phyloP scores from a whole-genome alignment of 2,113 vertebrate species.

The Mormoops blainvillei region DNA sequence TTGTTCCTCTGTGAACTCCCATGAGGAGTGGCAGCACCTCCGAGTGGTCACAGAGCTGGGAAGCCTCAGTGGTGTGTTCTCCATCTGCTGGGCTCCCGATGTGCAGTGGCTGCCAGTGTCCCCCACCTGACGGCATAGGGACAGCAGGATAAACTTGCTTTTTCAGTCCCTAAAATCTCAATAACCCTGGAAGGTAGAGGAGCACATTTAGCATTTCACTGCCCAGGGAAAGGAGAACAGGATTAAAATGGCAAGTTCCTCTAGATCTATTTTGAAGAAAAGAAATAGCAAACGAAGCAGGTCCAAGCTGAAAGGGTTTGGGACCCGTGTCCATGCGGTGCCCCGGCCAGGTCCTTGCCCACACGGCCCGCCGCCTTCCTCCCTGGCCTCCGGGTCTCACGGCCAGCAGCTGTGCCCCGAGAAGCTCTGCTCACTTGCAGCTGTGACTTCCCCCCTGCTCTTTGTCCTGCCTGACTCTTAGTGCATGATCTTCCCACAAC shows the following conservation, averaged over 20 bases:
- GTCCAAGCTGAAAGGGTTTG: background rate
- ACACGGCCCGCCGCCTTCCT: rapidly evolving
- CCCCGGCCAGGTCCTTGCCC: background rate
- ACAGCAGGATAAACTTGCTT: background rate
- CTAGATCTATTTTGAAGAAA: background rate
- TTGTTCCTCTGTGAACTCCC: background rate
- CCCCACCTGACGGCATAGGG: background rate
- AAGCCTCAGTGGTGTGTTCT: background rate
- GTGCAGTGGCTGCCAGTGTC: background rate
- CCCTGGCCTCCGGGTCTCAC: rapidly evolving
- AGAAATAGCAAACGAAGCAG: background rate
- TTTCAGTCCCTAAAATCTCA: background rate
- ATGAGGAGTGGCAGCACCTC: rapidly evolving
- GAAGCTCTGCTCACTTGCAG: no score
- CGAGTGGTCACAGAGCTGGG: background rate
- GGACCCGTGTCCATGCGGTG: background rate
- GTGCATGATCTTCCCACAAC: background rate
- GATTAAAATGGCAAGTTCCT: background rate
- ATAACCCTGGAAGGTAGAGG: no score
- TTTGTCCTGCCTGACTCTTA: background rate
- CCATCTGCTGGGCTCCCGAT: rapidly evolving
- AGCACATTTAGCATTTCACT: background rate
- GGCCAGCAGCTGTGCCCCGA: background rate
- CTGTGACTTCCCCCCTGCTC: background rate
- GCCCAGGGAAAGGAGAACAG: background rate